Evolutionary conservation across 1,140 invertebrate species (phyloP).

Genomic region (Diuraphis noxia): DNA sequence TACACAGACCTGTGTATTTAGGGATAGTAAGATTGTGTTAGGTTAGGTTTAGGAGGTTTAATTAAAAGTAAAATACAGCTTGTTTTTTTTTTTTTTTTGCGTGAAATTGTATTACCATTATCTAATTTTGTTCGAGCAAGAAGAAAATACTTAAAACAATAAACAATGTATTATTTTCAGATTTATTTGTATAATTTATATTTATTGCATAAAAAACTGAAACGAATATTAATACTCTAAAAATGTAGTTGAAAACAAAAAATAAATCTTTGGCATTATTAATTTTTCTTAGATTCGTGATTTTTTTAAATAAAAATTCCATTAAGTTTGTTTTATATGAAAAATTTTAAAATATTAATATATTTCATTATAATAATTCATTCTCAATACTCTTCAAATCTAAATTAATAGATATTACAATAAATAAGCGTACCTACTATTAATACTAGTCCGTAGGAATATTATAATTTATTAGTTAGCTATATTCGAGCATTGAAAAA

Average conservation of each 20-base stretch:
- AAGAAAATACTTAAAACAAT: not conserved
- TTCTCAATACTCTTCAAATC: not conserved
- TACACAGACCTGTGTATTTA: too few species aligned
- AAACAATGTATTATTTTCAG: not conserved
- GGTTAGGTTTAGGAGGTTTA: not conserved
- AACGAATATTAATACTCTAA: too few species aligned
- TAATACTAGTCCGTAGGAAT: not conserved
- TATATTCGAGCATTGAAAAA: not conserved
- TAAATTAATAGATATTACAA: not conserved
- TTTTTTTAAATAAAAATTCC: not conserved
- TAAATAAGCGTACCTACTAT: not conserved
- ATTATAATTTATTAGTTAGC: not conserved
- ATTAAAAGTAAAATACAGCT: not conserved
- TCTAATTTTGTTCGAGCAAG: not conserved
- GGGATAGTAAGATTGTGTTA: not conserved
- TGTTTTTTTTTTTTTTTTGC: not conserved
- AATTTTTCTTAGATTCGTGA: not conserved
- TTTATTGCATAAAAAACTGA: too few species aligned
- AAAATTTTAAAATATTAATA: not conserved
- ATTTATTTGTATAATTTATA: too few species aligned
- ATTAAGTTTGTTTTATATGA: not conserved
- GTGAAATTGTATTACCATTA: not conserved
- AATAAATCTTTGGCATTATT: not conserved
- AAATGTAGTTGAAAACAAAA: too few species aligned
- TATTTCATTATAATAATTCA: too few species aligned